Base-by-base conservation (phyloP, 2,113 vertebrate species). In the Menidia beryllina region DNA sequence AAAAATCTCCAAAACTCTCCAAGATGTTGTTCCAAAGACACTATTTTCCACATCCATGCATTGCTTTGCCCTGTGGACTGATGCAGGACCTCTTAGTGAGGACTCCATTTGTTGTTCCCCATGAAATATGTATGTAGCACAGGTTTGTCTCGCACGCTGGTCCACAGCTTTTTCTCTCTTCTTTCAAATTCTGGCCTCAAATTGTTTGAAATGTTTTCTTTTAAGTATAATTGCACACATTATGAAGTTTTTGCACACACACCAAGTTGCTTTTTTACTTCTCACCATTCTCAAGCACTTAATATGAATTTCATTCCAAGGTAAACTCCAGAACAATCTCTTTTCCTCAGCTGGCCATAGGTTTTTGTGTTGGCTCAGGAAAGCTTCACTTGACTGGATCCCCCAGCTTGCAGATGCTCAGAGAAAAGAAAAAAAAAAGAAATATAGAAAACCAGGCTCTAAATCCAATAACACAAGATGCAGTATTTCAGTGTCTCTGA, bases 401-500 rank as follows among this genome's bases (percentile, higher is more conserved):
- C 73, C 82, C 79, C 85, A 69, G 81, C 74, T 89, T 87, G 73
- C 67, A 74, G 80, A 87, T 79, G 58, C 77, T 63, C 48, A 9
- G 27, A 52, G 73, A 67, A 83, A 47, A 66, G 59, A 70, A 27
- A 67, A 34, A 67, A 83, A 47, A 66, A 62, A 70, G 36, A 67
- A 34, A 58, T 63, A 77, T 75, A 81, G 74, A 90, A 84, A 89
- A 79, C 58, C 69, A 64, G 72, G 62, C 71, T 75, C 68, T 77
- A 85, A 93, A 91, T 94, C 91, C 92, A 93, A 90, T 89, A 91
- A 91, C 71, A 82, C 79, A 85, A 89, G 90, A 90, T 83, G 85
- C 85, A 83, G 88, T 83, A 85, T 91, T 91, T 89, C 83, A 83
- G 77, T 79, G 79, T 78, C 65, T 84, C 54, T 24, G 81, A 85